A percentile compares a stretch with the other conserved stretches of the same genome.
phyloP scores from a whole-genome alignment of 2,888 invertebrate genomes.

The Scaptomyza caliginosa region DNA sequence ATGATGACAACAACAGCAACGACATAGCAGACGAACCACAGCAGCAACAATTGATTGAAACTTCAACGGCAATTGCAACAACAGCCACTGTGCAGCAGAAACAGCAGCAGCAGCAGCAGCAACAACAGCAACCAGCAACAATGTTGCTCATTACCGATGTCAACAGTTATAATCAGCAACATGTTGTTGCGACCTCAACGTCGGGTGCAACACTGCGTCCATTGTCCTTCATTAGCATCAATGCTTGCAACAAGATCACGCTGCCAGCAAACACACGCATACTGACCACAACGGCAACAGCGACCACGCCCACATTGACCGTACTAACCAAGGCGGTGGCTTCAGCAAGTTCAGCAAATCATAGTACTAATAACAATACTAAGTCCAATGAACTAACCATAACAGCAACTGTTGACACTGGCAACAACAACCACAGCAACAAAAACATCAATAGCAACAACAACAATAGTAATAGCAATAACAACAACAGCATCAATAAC shows the following conservation, averaged over 20 bases:
- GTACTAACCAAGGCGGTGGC: constrained; percentile 51
- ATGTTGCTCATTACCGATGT: constrained; percentile 81
- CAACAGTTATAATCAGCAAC: constrained; percentile 76
- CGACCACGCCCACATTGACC: constrained; percentile 57
- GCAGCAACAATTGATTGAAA: constrained; percentile 37
- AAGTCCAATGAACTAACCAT: constrained; percentile 71
- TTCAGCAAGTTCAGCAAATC: constrained; percentile 38
- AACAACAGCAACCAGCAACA: constrained; percentile 67
- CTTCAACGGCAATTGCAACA: constrained; percentile 1
- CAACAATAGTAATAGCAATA: constrained; percentile 45
- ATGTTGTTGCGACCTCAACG: constrained; percentile 37
- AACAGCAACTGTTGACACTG: constrained; percentile 50
- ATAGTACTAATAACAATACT: constrained; percentile 52
- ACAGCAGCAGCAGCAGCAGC: constrained; percentile 47
- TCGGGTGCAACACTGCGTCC: constrained; percentile 71
- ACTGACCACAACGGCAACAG: constrained; percentile 62
- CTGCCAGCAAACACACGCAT: constrained; percentile 80
- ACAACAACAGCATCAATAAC: constrained; percentile 35
- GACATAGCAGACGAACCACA: constrained; percentile 45
- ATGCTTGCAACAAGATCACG: constrained; percentile 80
- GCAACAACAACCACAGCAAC: constrained; percentile 21
- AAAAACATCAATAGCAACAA: constrained; percentile 33
- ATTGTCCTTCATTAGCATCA: constrained; percentile 80
- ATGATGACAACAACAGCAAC: constrained; percentile 13
- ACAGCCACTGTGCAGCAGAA: constrained; percentile 6